Evolutionary conservation across 2,888 invertebrate genomes (phyloP), one percentile per base, ranked within the genome.

Genomic region (Nomada flava): DNA sequence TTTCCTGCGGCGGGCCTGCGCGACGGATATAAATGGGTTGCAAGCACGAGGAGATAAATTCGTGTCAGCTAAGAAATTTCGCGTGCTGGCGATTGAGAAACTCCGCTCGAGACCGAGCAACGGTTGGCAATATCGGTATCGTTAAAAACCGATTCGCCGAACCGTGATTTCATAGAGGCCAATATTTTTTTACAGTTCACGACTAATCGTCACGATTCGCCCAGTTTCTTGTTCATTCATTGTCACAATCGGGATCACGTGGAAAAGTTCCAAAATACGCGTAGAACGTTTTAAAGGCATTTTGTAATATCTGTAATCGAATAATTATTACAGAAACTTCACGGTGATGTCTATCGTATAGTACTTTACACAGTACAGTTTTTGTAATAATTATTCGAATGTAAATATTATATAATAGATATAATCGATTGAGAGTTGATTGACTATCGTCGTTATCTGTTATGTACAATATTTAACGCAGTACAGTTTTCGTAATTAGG

Each of bases 1-100:
- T 79, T 74, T 79, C 52, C 63, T 2, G 13, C n/a, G 55, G 57
- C 20, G 4, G 26, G 13, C 47, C 36, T 18, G 36, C 13, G 52
- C 64, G 68, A 78, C 55, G 60, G 70, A 67, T 72, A 72, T 62
- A 71, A 78, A 80, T 80, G 67, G 55, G 26, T 50, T 36, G 65
- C 53, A 50, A 72, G 42, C 79, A 42, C 67, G 62, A 47, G 65
- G 55, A 71, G 78, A 80, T 80, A 80, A 79, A 80, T 78, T 78
- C 67, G 67, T 67, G 79, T 63, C 71, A 42, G 71, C 13, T 71
- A 44, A 62, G 78, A 79, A 71, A 77, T 79, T 79, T 79, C 78
- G 60, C 71, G 79, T 72, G 71, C 60, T 55, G 42, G 44, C 65
- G 76, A 79, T 80, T 72, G 79, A 47, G 71, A 67, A 80, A 78